Conservation (phyloP, 2,888 invertebrate species). For the Palloptera scutellata region DNA sequence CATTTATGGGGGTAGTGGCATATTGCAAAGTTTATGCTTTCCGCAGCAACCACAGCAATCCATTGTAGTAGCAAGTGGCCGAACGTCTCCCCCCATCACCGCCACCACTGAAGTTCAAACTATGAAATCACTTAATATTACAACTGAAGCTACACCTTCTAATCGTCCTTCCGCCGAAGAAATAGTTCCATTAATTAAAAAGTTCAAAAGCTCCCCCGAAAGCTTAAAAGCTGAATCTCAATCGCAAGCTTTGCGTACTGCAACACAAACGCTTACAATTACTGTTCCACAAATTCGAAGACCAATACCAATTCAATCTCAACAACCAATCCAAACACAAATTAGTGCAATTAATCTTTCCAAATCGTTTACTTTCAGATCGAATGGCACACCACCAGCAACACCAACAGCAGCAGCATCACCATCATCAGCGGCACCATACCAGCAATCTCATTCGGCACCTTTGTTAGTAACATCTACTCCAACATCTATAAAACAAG, state of each 20-base stretch:
- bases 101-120: conserved; percentile 17
- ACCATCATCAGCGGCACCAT: conserved; percentile 12
- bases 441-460: conserved; percentile 8
- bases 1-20: conserved; percentile 44
- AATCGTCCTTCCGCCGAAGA: not conserved
- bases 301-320: conserved; percentile 11
- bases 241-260: conserved; percentile 22
- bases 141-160: not conserved
- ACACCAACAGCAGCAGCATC: conserved; percentile 20
- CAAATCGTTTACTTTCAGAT: conserved; percentile 55
- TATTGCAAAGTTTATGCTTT: conserved; percentile 47
- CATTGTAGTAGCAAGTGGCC: not conserved
- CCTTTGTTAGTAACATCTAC: conserved; percentile 33
- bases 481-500: conserved; percentile 16
- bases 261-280: not conserved
- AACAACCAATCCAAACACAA: conserved; percentile 38
- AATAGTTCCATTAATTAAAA: conserved; percentile 19
- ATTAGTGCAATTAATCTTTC: conserved; percentile 58
- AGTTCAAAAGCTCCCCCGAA: conserved; percentile 47
- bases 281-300: not conserved
- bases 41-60: conserved; percentile 33
- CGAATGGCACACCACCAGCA: conserved; percentile 41
- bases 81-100: conserved; percentile 8
- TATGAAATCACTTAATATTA: not conserved
- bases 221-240: conserved; percentile 28